Evolutionary conservation across 2,113 vertebrate species (phyloP).

Genomic region (Chaenocephalus aceratus): DNA sequence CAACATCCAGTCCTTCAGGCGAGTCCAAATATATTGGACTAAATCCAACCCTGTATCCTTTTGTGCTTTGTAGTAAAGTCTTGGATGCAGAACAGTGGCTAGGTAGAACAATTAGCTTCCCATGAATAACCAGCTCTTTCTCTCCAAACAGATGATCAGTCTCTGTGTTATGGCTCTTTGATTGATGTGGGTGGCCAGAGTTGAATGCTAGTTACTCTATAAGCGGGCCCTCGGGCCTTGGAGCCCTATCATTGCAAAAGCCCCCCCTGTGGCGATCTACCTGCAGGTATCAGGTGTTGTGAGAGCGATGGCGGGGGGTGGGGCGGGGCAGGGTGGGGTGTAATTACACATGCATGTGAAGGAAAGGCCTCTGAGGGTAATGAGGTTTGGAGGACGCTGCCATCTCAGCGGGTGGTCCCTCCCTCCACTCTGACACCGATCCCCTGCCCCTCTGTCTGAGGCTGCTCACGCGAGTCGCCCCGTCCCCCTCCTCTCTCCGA

Average conservation of each 20-base stretch:
- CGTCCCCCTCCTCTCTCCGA: slow-evolving; percentile 35
- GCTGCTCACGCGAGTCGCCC: slow-evolving; percentile 81
- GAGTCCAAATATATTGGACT: slow-evolving; percentile 69
- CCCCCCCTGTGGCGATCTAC: slow-evolving; percentile 69
- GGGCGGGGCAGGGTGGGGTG: slow-evolving; percentile 70
- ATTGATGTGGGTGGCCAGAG: slow-evolving; percentile 82
- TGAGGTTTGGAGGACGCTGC: slow-evolving; percentile 81
- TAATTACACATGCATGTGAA: slow-evolving; percentile 85
- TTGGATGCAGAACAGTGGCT: slow-evolving; percentile 73
- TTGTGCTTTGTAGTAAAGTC: slow-evolving; percentile 68
- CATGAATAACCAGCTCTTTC: slow-evolving; percentile 73
- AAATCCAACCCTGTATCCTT: slow-evolving; percentile 65
- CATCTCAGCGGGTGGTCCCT: slow-evolving; percentile 83
- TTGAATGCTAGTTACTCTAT: slow-evolving; percentile 69
- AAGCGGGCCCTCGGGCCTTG: slow-evolving; percentile 64
- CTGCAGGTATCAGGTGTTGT: slow-evolving; percentile 83
- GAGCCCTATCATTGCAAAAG: slow-evolving; percentile 69
- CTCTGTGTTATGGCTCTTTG: slow-evolving; percentile 73
- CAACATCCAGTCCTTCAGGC: slow-evolving; percentile 73
- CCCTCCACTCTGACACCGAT: slow-evolving; percentile 66
- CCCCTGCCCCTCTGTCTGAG: slow-evolving; percentile 75
- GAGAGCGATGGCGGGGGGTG: slow-evolving; percentile 56
- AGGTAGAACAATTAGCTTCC: slow-evolving; percentile 75
- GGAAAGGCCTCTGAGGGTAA: slow-evolving; percentile 79
- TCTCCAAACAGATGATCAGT: slow-evolving; percentile 74